Evolutionary conservation across 2,797 vertebrate genomes (phyloP), one percentile per base, ranked within the genome.

Genomic region (Telmatherina bonti): DNA sequence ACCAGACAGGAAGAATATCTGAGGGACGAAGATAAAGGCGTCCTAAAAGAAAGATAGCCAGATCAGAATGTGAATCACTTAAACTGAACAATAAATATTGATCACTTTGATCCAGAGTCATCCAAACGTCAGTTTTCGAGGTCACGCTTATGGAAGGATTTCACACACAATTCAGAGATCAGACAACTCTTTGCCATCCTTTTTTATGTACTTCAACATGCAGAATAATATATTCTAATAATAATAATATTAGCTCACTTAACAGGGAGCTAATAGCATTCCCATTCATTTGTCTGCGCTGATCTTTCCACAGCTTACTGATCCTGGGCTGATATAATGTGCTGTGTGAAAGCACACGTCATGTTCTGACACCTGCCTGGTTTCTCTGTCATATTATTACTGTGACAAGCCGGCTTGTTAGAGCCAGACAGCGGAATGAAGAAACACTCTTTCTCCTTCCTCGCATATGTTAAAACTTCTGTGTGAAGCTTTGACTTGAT

Each of bases 11-110:
- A 72, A 65, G 64, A 72, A 57, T 59, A 70, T 70, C 43, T 51
- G 72, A 74, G 47, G 64, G 31, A 49, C 51, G 16, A 35, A 85
- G 70, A 83, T 79, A 61, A 78, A 67, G 47, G 62, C 33, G 49
- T 56, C 20, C n/a, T 3, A 29, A 53, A 36, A 62, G 68, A 82
- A 58, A 67, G 45, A 22, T 68, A 33, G 38, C 38, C 31, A n/a
- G 60, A 85, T 84, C 77, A 70, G 57, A 85, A 56, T 64, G 51
- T 65, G 54, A 84, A 65, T 84, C 62, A 9, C 47, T 67, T 66
- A n/a, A 70, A 76, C 43, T 43, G 38, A 26, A 27, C 47, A 62
- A 38, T 74, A 84, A 53, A 61, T 60, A 51, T 63, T 47, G 41
- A 67, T 47, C 18, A 49, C 51, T 67, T 27, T 64, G 49, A 45